These are phyloP conservation scores for Hirtodrosophila trivittata DNA, from an alignment of 2,888 invertebrate genomes.

Conservation along the genomic window DNA sequence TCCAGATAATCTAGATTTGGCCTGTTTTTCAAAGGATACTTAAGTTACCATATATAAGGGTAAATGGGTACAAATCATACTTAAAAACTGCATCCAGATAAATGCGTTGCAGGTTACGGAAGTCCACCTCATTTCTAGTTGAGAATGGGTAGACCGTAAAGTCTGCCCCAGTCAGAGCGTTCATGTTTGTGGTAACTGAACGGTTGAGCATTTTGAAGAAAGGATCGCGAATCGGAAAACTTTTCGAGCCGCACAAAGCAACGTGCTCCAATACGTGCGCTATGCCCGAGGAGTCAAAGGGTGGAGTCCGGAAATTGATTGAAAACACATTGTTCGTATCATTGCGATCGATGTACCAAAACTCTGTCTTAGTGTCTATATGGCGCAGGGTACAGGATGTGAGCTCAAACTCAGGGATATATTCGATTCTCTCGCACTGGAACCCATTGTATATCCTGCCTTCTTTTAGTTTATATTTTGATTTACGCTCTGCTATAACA, in stretches of 20 bases:
- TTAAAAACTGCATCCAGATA: slow-evolving; percentile 96
- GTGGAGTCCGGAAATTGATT: slow-evolving; percentile 95
- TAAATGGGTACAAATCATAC: slow-evolving; percentile 81
- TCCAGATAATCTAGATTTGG: slow-evolving; percentile 92
- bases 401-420: slow-evolving; percentile 91
- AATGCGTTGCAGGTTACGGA: slow-evolving; percentile 92
- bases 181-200: slow-evolving; percentile 97
- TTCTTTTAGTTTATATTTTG: slow-evolving; percentile 69
- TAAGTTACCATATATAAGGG: slow-evolving; percentile 17
- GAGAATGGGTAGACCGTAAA: slow-evolving; percentile 97
- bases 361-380: slow-evolving; percentile 91
- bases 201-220: slow-evolving; percentile 98
- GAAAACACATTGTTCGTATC: slow-evolving; percentile 96
- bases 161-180: slow-evolving; percentile 95
- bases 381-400: slow-evolving; percentile 91
- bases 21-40: slow-evolving; percentile 45
- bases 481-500: slow-evolving; percentile 24
- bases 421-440: slow-evolving; percentile 87
- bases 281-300: slow-evolving; percentile 93
- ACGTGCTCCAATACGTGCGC: slow-evolving; percentile 97
- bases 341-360: slow-evolving; percentile 93
- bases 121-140: slow-evolving; percentile 94
- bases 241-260: slow-evolving; percentile 94
- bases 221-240: slow-evolving; percentile 95
- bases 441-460: slow-evolving; percentile 87